These are phyloP conservation scores for Cantharis rufa DNA, from an alignment of 2,888 invertebrate species.

Conservation along the genomic window DNA sequence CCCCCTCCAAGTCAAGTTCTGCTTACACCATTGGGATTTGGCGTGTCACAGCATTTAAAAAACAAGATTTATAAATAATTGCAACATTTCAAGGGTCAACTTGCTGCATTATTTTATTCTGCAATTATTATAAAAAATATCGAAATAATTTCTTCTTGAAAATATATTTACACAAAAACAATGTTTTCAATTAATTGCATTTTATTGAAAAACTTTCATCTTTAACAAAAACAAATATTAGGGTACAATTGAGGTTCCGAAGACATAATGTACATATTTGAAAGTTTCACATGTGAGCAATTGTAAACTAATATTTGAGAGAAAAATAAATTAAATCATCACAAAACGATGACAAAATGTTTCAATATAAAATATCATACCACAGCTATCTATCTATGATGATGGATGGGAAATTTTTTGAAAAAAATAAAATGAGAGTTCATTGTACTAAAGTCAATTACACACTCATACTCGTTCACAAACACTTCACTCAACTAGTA, in stretches of 20 bases:
- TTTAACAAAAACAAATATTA: constrained; percentile 45
- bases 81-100: too few relatives aligned
- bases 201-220: constrained; percentile 23
- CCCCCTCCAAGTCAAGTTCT: too few relatives aligned
- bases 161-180: background rate
- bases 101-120: too few relatives aligned
- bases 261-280: constrained; percentile 35
- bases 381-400: background rate
- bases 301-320: constrained; percentile 48
- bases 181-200: background rate
- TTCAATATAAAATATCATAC: constrained; percentile 38
- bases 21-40: too few relatives aligned
- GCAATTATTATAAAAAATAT: too few relatives aligned
- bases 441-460: constrained; percentile 17
- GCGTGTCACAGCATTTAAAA: too few relatives aligned
- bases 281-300: constrained; percentile 31
- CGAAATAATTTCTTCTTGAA: too few relatives aligned
- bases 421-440: constrained; percentile 27
- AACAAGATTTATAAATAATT: too few relatives aligned
- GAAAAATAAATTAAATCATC: constrained; percentile 43
- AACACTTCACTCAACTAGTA: constrained; percentile 13
- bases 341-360: constrained; percentile 19
- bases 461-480: constrained; percentile 19
- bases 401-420: constrained; percentile 7
- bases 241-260: constrained; percentile 42